phyloP scores from a whole-genome alignment of 2,797 vertebrate species.

The Tauraco hartlaubi region DNA sequence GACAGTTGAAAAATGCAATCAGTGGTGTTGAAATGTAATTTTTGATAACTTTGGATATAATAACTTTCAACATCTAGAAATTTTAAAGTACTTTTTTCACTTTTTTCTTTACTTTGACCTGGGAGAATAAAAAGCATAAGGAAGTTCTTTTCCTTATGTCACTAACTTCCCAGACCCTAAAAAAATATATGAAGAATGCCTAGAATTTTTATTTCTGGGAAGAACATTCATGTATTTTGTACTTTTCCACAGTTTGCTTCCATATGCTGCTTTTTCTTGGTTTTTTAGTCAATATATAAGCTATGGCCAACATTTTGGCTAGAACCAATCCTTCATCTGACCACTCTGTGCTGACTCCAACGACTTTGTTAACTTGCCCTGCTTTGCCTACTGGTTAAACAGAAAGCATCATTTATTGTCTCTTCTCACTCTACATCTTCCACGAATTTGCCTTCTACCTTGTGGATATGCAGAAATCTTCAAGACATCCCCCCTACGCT shows the following conservation, averaged over 20 bases:
- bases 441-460: background rate
- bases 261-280: background rate
- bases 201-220: constrained; percentile 3
- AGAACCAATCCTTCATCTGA: background rate
- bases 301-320: background rate
- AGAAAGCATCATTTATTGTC: background rate
- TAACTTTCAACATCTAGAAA: background rate
- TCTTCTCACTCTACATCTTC: background rate
- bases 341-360: background rate
- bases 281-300: background rate
- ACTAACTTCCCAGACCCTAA: background rate
- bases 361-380: background rate
- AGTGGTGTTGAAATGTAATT: background rate
- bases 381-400: background rate
- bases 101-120: background rate
- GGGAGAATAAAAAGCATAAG: background rate
- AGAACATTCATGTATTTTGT: background rate
- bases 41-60: background rate
- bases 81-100: background rate
- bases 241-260: background rate
- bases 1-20: background rate
- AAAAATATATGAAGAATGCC: background rate
- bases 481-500: accelerated
- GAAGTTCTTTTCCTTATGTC: background rate
- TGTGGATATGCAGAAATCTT: background rate